Evolutionary conservation across 2,797 vertebrate genomes (phyloP), one percentile per base, ranked within the genome.

Genomic region (Arctocebus calabarensis): DNA sequence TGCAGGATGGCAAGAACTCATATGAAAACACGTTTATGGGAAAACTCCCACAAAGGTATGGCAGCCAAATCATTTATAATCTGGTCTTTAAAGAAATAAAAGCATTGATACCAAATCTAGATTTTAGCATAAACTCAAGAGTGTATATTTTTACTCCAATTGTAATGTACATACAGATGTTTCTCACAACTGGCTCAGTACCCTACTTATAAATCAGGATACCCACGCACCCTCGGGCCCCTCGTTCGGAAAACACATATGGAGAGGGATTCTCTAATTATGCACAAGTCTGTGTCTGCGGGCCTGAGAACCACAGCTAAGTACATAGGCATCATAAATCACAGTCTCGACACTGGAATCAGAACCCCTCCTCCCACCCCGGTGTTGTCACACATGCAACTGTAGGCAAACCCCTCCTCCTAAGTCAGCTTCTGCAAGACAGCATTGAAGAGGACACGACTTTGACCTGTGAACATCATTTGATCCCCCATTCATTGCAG

Each of bases 131-230:
- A 29, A 64, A 45, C 40, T 10, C 17, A 0, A 43, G 20, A 37
- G 0, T 14, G 5, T 11, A 4, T 4, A 4, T 40, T 40, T 43
- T 32, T 10, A 7, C 40, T 92, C 52, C 43, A 40, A 19, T 27
- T 13, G 48, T 16, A 3, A 13, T 0, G 1, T 1, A 8, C 0
- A 16, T 0, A 32, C 9, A 22, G 81, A 32, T 7, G 37, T 32
- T 71, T 77, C 20, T 7, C 3, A 32, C 0, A 9, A 8, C 11
- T 2, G 55, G 34, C 34, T 87, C 11, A 2, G 22, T 17, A 89
- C 16, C 62, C 79, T 27, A 52, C n/a, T 62, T 6, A 1, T 25
- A 9, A 3, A 1, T 3, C 4, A 4, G 14, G 43, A n/a, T 5
- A 4, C n/a, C 48, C 10, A 1, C 19, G 13, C 13, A 10, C 37